phyloP scores from a whole-genome alignment of 2,888 invertebrate species.

The Geotrupes spiniger region DNA sequence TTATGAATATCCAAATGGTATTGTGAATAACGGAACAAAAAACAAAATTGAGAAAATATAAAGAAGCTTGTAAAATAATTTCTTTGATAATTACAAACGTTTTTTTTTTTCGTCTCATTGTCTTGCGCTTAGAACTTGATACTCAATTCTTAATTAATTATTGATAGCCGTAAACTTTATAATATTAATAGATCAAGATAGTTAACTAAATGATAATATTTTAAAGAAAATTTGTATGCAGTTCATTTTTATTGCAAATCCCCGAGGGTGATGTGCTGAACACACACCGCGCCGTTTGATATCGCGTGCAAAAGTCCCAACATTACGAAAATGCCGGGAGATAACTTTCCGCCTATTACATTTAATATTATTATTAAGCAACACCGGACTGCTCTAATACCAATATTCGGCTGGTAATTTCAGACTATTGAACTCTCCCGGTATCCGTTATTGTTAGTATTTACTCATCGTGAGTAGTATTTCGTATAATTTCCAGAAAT shows the following conservation, averaged over 20 bases:
- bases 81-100: no score
- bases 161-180: no score
- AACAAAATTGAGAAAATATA: no score
- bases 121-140: no score
- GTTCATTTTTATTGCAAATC: background rate
- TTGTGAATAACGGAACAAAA: no score
- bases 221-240: no score
- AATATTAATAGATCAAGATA: no score
- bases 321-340: conserved; percentile 1
- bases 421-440: conserved; percentile 20
- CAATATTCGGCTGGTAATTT: conserved; percentile 10
- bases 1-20: no score
- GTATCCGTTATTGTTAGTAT: conserved; percentile 22
- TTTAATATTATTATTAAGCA: conserved; percentile 8
- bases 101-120: no score
- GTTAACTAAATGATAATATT: no score
- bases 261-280: conserved; percentile 2
- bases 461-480: conserved; percentile 16
- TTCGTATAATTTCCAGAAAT: conserved; percentile 15
- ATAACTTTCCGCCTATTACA: conserved; percentile 7
- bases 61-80: no score
- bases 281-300: conserved; percentile 5
- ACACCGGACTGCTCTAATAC: conserved; percentile 4
- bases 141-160: no score
- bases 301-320: conserved; percentile 3